Base-by-base conservation (phyloP, 2,797 vertebrate genomes). In the Poeciliopsis paucimaculata region DNA sequence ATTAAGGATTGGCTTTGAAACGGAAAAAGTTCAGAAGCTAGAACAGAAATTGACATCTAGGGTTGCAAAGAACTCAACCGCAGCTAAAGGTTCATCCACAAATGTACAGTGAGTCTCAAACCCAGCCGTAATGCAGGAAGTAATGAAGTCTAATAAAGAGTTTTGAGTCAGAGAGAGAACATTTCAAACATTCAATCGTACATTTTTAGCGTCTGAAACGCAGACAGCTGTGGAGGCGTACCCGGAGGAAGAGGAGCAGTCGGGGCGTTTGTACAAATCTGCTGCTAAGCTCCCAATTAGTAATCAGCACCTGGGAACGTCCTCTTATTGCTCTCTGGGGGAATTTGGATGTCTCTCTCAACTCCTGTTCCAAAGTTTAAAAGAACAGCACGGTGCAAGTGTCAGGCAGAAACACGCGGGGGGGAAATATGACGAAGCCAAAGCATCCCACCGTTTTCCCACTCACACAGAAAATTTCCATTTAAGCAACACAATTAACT, bases 261-360 rank as follows among this genome's bases (percentile, higher is more conserved):
- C 28, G 16, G 6, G 28, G 2, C 26, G 6, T 71, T 39, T 41
- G 34, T 20, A 55, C 9, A 71, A 77, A 68, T 31, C 49, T 78
- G 77, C 47, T 45, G 64, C 53, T 55, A 45, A 60, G 41, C 51
- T 72, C 28, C 51, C 28, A 72, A 72, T 78, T 78, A 78, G 68
- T 46, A 18, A 31, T 72, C 28, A 78, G 70, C 77, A 46, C 77
- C 68, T 15, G 51, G 77, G 26, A 60, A 55, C 5, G 11, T 34
- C n/a, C n/a, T 55, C 66, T 71, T 7, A 60, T 46, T 16, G 45
- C 51, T 77, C 76, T 77, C 46, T n/a, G 23, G 53, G 28, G 31
- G 28, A 53, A 47, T 72, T 66, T 39, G 60, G 12, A 77, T 62
- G 18, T 47, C 45, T 43, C 72, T 75, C 76, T 68, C 36, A 31